Conservation (phyloP, 2,888 invertebrate species). For the Melangyna quadrimaculata region DNA sequence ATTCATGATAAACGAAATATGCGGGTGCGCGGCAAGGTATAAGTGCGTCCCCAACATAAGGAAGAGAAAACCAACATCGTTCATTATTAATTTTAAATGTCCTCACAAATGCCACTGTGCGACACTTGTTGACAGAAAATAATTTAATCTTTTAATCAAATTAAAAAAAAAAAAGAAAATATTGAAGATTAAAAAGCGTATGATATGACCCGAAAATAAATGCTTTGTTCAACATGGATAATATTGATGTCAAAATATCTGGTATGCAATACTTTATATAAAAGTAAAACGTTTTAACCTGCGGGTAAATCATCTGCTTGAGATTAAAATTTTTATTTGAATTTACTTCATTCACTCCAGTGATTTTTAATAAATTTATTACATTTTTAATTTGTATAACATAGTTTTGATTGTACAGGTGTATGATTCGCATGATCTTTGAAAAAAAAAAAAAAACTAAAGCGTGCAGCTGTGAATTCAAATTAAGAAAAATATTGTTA, state of each 20-base stretch:
- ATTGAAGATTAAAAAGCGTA: background rate
- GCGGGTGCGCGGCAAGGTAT: background rate
- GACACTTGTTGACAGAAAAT: constrained; percentile 17
- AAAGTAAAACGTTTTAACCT: too few relatives aligned
- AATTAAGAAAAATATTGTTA: too few relatives aligned
- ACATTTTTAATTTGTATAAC: too few relatives aligned
- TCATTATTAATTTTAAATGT: constrained; percentile 9
- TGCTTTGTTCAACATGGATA: background rate
- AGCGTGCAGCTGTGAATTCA: too few relatives aligned
- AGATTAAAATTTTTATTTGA: too few relatives aligned
- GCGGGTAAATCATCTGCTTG: too few relatives aligned
- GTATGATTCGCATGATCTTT: too few relatives aligned
- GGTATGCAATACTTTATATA: too few relatives aligned
- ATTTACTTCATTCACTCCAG: too few relatives aligned
- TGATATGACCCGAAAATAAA: background rate
- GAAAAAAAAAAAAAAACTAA: too few relatives aligned
- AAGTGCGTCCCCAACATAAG: background rate
- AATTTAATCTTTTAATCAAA: background rate
- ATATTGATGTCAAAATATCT: background rate
- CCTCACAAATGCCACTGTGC: background rate
- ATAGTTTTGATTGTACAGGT: too few relatives aligned
- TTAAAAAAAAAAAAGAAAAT: constrained; percentile 4
- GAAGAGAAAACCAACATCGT: background rate
- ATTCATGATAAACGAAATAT: background rate
- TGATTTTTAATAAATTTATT: too few relatives aligned